Evolutionary conservation across 2,888 invertebrate species (phyloP).

Genomic region (Ganaspis brasiliensis): DNA sequence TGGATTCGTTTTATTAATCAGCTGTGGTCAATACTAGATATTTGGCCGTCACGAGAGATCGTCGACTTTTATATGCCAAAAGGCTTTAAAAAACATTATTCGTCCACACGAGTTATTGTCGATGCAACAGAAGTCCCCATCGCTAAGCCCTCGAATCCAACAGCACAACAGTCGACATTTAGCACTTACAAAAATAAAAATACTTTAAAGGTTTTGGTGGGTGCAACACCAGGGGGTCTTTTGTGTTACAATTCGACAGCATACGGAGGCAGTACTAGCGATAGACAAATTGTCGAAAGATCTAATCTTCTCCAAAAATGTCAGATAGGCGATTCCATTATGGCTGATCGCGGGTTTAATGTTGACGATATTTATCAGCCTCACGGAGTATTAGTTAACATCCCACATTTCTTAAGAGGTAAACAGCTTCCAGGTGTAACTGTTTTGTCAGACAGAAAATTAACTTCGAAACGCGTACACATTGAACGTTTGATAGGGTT

Average conservation of each 20-base stretch:
- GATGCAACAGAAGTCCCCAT: no score
- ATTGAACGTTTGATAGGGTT: no score
- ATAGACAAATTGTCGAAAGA: slow-evolving; percentile 64
- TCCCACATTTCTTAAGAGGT: slow-evolving; percentile 12
- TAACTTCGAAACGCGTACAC: no score
- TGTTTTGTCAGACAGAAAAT: slow-evolving; percentile 50
- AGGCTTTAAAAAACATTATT: slow-evolving; percentile 57
- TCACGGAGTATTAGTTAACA: no score
- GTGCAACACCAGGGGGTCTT: slow-evolving; percentile 59
- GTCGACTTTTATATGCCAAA: slow-evolving; percentile 59
- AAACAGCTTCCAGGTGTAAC: slow-evolving; percentile 41
- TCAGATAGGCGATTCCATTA: no score
- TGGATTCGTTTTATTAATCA: slow-evolving; percentile 59
- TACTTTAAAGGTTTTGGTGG: slow-evolving; percentile 60
- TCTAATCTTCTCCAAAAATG: slow-evolving; percentile 53
- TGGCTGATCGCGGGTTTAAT: no score
- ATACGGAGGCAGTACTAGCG: no score
- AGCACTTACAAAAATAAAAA: slow-evolving; percentile 63
- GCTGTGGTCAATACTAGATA: slow-evolving; percentile 55
- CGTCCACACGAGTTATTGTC: slow-evolving; percentile 59
- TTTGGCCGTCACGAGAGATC: slow-evolving; percentile 57
- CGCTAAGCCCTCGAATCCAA: not conserved
- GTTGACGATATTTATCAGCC: no score
- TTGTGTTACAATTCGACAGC: slow-evolving; percentile 53
- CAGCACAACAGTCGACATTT: slow-evolving; percentile 59